phyloP scores from a whole-genome alignment of 2,888 invertebrate species.

The Brenthis daphne region DNA sequence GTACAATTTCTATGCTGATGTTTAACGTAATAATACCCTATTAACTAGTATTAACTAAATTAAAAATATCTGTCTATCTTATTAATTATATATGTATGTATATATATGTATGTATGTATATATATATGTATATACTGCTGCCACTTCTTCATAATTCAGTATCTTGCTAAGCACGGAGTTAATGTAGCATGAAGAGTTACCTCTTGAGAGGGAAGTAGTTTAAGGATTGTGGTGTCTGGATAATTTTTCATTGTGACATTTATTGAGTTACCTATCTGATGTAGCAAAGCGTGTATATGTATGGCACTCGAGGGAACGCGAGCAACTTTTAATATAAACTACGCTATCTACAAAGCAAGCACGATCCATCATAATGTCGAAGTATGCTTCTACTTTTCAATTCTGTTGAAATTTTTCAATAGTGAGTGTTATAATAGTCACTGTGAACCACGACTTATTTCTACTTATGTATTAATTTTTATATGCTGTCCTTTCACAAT shows the following conservation, averaged over 20 bases:
- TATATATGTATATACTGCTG: not conserved
- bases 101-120: too few relatives aligned
- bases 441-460: too few relatives aligned
- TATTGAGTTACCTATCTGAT: conserved; percentile 38
- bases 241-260: conserved; percentile 44
- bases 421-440: not conserved
- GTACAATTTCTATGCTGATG: too few relatives aligned
- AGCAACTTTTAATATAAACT: conserved; percentile 33
- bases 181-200: conserved; percentile 30
- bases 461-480: too few relatives aligned
- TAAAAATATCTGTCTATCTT: not conserved
- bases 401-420: not conserved
- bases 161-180: conserved; percentile 23
- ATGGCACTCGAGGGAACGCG: conserved; percentile 34
- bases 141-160: conserved; percentile 15
- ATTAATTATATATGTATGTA: too few relatives aligned
- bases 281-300: conserved; percentile 26
- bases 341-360: conserved; percentile 25
- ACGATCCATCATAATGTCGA: conserved; percentile 31
- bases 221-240: conserved; percentile 20
- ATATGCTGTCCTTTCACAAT: too few relatives aligned
- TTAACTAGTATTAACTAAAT: not conserved
- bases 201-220: conserved; percentile 21
- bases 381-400: conserved; percentile 15
- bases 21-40: too few relatives aligned